Evolutionary conservation across 2,113 vertebrate genomes (phyloP).

Genomic region (rat (Rattus norvegicus)): GRCr8 NC_086031.1:71721001-71721500

Average conservation of each 20-base stretch:
- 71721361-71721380: background rate
- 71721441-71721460: background rate
- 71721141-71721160: background rate
- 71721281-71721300: background rate
- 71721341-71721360: background rate
- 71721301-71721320: background rate
- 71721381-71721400: background rate
- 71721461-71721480: background rate
- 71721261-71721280: fast-evolving
- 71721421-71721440: background rate
- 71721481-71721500: background rate
- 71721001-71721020: background rate
- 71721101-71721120: background rate
- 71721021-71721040: background rate
- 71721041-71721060: background rate
- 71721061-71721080: background rate
- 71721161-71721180: background rate
- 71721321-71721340: background rate
- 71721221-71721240: background rate
- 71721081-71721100: background rate
- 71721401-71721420: background rate
- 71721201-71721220: background rate
- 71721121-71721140: background rate
- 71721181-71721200: background rate
- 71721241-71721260: no score